phyloP scores from a whole-genome alignment of 2,797 vertebrate genomes.

The Gymnoscopelus microlampas region DNA sequence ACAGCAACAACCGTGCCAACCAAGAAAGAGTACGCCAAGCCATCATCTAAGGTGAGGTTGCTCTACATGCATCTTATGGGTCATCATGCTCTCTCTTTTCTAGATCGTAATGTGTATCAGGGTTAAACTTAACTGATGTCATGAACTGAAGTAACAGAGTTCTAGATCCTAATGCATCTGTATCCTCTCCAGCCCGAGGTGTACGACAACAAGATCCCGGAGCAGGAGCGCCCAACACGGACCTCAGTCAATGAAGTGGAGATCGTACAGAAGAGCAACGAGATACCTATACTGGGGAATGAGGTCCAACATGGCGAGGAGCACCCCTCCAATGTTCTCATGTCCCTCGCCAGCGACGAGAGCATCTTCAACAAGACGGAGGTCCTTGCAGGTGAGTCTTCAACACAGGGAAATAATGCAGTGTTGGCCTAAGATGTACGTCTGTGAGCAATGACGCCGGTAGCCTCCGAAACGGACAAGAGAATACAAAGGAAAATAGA shows the following conservation, averaged over 20 bases:
- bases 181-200: constrained; percentile 53
- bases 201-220: constrained; percentile 86
- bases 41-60: constrained; percentile 60
- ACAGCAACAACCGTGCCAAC: constrained; percentile 30
- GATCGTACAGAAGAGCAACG: constrained; percentile 77
- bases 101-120: not conserved
- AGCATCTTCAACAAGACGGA: constrained; percentile 91
- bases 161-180: not conserved
- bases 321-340: constrained; percentile 85
- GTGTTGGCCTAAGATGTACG: no score
- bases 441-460: no score
- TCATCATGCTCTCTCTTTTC: not conserved
- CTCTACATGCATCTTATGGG: not conserved
- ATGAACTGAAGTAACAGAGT: not conserved
- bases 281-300: constrained; percentile 64
- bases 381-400: constrained; percentile 89
- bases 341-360: constrained; percentile 87
- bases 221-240: constrained; percentile 52
- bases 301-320: constrained; percentile 43
- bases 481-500: not conserved
- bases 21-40: not conserved
- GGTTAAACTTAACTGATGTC: no score
- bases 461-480: no score
- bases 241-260: constrained; percentile 65
- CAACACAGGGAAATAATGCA: no score